Percentiles rank a stretch among this genome's conserved stretches.
phyloP scores from a whole-genome alignment of 2,113 vertebrate species.

The Nyctibius bracteatus region DNA sequence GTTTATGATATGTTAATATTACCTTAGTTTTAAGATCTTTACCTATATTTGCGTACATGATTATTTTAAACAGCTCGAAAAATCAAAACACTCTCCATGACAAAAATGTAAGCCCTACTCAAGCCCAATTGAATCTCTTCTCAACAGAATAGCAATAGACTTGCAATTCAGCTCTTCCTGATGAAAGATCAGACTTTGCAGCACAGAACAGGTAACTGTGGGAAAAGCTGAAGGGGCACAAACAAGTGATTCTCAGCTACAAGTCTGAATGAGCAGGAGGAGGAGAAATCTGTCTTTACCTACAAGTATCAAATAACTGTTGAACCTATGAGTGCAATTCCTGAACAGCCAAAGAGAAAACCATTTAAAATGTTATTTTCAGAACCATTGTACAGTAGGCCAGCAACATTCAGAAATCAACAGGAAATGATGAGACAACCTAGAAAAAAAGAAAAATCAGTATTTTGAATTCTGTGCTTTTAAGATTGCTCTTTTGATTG shows the following conservation, averaged over 20 bases:
- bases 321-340: background rate
- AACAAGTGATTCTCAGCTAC: background rate
- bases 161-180: background rate
- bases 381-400: background rate
- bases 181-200: constrained; percentile 3
- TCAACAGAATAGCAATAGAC: background rate
- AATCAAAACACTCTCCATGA: background rate
- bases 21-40: background rate
- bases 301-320: background rate
- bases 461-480: background rate
- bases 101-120: background rate
- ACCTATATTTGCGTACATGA: background rate
- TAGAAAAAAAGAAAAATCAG: background rate
- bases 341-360: background rate
- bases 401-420: background rate
- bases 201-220: background rate
- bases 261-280: background rate
- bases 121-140: background rate
- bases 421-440: background rate
- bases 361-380: background rate
- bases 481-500: background rate
- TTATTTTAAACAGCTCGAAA: background rate
- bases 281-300: constrained; percentile 18
- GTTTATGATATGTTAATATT: background rate
- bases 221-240: constrained; percentile 24